Conservation (phyloP, 2,888 invertebrate genomes). For the Pyrgus malvae region DNA sequence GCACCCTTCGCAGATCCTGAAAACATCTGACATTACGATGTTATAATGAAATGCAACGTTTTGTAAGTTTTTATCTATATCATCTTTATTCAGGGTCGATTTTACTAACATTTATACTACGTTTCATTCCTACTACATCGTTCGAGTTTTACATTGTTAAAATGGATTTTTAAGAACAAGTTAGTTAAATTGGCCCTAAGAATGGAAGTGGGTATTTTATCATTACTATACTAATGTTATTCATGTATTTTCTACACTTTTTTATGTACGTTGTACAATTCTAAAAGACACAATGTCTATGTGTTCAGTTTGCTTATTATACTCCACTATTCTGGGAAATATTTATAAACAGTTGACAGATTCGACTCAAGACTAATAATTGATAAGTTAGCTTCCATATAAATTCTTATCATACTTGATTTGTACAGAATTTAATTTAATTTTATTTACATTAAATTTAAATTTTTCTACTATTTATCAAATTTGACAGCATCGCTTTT, state of each 20-base stretch:
- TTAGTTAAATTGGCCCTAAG: too few species aligned
- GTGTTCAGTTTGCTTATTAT: not conserved
- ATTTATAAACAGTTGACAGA: not conserved
- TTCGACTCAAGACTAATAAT: not conserved
- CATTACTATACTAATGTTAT: not conserved
- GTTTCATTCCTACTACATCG: too few species aligned
- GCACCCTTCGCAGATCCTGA: constrained; percentile 55
- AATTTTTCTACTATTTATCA: too few species aligned
- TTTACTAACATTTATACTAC: too few species aligned
- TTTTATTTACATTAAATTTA: too few species aligned
- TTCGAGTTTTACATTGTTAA: too few species aligned
- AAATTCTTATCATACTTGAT: too few species aligned
- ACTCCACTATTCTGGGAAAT: not conserved
- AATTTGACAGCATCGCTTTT: not conserved
- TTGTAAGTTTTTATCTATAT: not conserved
- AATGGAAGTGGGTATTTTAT: not conserved
- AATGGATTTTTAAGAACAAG: too few species aligned
- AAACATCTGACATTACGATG: constrained; percentile 60
- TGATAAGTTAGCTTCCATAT: not conserved
- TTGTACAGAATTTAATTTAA: too few species aligned
- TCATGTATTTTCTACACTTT: not conserved
- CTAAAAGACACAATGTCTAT: not conserved
- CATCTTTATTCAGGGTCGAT: not conserved
- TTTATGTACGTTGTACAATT: not conserved
- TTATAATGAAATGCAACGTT: constrained; percentile 44